Conservation (phyloP, 64 coral and sea anemone species). For the Montipora cactus region DNA sequence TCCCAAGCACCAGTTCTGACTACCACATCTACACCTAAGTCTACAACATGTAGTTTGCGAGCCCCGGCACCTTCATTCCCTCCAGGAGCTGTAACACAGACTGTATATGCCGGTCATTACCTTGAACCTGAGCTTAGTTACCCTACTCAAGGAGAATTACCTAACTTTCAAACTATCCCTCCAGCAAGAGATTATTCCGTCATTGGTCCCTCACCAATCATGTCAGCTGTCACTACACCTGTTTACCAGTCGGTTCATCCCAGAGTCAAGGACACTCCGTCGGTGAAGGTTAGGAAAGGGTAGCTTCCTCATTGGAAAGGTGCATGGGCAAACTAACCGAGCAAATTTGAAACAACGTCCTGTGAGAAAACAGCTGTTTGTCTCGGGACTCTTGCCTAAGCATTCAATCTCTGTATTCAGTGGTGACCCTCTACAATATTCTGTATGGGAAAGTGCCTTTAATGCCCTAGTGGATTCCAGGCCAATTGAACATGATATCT, state of each 20-base stretch:
- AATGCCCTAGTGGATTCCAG: constrained; percentile 56
- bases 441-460: constrained; percentile 70
- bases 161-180: neutral
- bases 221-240: neutral
- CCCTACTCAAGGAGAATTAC: neutral
- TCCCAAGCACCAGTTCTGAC: neutral
- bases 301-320: constrained; percentile 36
- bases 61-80: neutral
- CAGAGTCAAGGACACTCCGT: neutral
- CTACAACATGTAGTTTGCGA: neutral
- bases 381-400: constrained; percentile 48
- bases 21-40: neutral
- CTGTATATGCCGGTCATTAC: neutral
- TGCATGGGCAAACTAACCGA: constrained; percentile 60
- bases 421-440: constrained; percentile 71
- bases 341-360: constrained; percentile 29
- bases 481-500: constrained; percentile 63
- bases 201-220: neutral
- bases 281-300: neutral
- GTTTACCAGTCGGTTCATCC: neutral
- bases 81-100: neutral
- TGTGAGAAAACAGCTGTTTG: constrained; percentile 21
- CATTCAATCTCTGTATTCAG: constrained; percentile 56
- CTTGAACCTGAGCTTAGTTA: neutral
- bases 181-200: neutral